These are phyloP conservation scores for Drosophila parthenogenetica DNA, from an alignment of 2,888 invertebrate species.

Conservation along the genomic window DNA sequence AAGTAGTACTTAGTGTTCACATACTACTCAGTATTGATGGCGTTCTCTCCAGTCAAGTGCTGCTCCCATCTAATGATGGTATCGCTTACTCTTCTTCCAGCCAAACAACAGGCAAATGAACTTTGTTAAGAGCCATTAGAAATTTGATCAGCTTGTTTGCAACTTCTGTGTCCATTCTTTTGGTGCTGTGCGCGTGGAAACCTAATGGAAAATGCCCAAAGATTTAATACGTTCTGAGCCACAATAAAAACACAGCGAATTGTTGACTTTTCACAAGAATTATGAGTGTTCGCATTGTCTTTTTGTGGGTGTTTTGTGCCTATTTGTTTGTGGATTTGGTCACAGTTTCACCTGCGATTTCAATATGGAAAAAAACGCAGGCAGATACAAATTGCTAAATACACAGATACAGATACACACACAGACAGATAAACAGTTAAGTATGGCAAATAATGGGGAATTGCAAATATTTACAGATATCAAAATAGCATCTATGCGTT, in stretches of 20 bases:
- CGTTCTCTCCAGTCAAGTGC: slow-evolving; percentile 22
- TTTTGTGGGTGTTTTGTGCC: slow-evolving; percentile 27
- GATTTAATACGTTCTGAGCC: neutral
- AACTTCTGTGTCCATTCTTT: slow-evolving; percentile 18
- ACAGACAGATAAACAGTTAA: slow-evolving; percentile 41
- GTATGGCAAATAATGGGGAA: slow-evolving; percentile 60
- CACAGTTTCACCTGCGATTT: slow-evolving; percentile 34
- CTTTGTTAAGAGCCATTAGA: slow-evolving; percentile 73
- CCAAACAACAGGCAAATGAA: slow-evolving; percentile 66
- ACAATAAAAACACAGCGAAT: neutral
- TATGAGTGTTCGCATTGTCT: slow-evolving; percentile 9
- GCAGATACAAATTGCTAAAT: slow-evolving; percentile 36
- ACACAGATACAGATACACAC: slow-evolving; percentile 13
- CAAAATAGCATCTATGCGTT: slow-evolving; percentile 77
- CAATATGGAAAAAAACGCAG: neutral
- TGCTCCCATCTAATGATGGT: slow-evolving; percentile 37
- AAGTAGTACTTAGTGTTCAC: slow-evolving; percentile 30
- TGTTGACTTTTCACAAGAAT: slow-evolving; percentile 14
- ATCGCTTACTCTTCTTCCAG: slow-evolving; percentile 55
- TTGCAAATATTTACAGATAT: slow-evolving; percentile 75
- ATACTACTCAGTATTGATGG: slow-evolving; percentile 5
- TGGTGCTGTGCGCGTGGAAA: slow-evolving; percentile 43
- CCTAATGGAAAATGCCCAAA: slow-evolving; percentile 73
- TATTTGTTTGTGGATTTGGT: slow-evolving; percentile 58
- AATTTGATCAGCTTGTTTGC: slow-evolving; percentile 75